A percentile compares a stretch with the other conserved stretches of the same genome.
phyloP scores from a whole-genome alignment of 2,797 vertebrate species.

The Vireo griseus region DNA sequence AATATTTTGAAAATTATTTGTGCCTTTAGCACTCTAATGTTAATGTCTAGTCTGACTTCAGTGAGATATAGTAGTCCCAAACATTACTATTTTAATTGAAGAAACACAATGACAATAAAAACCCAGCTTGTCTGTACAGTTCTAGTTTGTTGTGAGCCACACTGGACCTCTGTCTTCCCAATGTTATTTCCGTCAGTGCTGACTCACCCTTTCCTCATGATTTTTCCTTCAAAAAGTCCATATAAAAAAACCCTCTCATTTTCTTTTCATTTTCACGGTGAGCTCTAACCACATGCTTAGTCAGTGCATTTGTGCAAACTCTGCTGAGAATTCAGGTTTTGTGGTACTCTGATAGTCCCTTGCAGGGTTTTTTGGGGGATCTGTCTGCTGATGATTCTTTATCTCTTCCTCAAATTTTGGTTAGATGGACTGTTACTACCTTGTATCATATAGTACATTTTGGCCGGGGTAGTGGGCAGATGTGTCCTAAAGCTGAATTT shows the following conservation, averaged over 20 bases:
- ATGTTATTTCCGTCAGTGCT: neutral
- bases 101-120: neutral
- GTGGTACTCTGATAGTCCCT: neutral
- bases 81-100: neutral
- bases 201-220: neutral
- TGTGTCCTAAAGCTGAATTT: neutral
- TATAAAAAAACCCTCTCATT: accelerated
- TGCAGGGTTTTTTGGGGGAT: neutral
- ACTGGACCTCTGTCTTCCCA: neutral
- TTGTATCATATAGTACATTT: neutral
- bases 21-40: neutral
- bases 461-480: neutral
- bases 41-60: neutral
- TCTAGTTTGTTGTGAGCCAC: neutral
- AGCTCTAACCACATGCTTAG: neutral
- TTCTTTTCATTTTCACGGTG: neutral
- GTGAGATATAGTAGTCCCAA: neutral
- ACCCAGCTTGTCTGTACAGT: neutral
- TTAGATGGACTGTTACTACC: neutral
- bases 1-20: neutral
- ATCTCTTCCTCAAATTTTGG: neutral
- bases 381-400: neutral
- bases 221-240: neutral
- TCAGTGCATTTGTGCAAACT: neutral
- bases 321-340: neutral